Evolutionary conservation across 2,113 vertebrate species (phyloP).

Genomic region (Rhinogobius similis): DNA sequence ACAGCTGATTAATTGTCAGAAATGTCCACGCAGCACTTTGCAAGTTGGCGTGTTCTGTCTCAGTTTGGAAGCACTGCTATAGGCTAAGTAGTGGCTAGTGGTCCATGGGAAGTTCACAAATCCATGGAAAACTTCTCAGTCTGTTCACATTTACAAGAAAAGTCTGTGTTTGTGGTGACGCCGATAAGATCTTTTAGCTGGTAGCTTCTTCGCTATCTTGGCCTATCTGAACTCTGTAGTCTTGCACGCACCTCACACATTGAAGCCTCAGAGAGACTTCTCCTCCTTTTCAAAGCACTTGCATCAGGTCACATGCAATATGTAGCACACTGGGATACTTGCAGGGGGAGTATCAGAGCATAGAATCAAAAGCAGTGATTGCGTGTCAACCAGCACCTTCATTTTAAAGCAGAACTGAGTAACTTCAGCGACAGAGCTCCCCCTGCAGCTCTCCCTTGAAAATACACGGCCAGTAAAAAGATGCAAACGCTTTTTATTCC

Average conservation of each 20-base stretch:
- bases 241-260: constrained; percentile 8
- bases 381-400: constrained; percentile 2
- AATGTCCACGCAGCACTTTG: constrained; percentile 9
- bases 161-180: background rate
- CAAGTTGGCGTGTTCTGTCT: background rate
- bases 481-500: no score
- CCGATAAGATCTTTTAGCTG: constrained; percentile 5
- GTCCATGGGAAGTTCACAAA: background rate
- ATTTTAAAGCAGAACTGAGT: constrained; percentile 18
- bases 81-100: background rate
- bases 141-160: background rate
- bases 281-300: constrained; percentile 16
- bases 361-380: constrained; percentile 38
- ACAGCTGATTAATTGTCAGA: constrained; percentile 11
- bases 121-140: background rate
- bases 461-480: no score
- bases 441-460: no score
- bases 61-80: background rate
- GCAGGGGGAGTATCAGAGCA: constrained; percentile 18
- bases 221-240: background rate
- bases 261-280: constrained; percentile 28
- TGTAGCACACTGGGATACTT: constrained; percentile 8
- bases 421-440: no score
- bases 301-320: constrained; percentile 15
- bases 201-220: background rate